Conservation (phyloP, 2,797 vertebrate species). For the Sebastiscus tertius region DNA sequence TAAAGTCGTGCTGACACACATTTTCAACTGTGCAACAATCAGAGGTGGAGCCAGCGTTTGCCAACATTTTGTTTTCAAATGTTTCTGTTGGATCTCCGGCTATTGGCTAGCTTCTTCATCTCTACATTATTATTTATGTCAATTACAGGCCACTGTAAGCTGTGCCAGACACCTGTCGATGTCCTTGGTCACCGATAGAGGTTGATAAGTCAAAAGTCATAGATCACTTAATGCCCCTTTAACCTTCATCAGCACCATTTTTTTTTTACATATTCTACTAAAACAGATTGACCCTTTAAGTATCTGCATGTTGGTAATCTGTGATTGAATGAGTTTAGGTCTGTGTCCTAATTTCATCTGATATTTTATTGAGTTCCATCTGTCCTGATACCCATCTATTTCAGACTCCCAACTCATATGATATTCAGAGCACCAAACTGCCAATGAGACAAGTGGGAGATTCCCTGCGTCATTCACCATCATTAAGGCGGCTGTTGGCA, state of each 20-base stretch:
- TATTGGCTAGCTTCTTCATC: constrained; percentile 30
- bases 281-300: constrained; percentile 22
- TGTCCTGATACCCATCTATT: constrained; percentile 42
- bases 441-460: constrained; percentile 49
- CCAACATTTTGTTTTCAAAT: background rate
- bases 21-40: background rate
- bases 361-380: constrained; percentile 58
- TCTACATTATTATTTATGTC: constrained; percentile 56
- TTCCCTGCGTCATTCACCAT: constrained; percentile 46
- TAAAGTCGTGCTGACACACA: background rate
- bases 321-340: constrained; percentile 29
- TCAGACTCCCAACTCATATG: constrained; percentile 45
- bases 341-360: constrained; percentile 53
- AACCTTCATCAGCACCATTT: constrained; percentile 51
- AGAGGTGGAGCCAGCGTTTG: background rate
- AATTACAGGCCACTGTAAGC: constrained; percentile 60
- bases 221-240: constrained; percentile 39
- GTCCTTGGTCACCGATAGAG: constrained; percentile 60
- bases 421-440: constrained; percentile 57
- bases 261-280: constrained; percentile 25
- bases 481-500: constrained; percentile 39
- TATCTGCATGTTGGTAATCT: constrained; percentile 44
- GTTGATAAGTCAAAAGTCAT: constrained; percentile 58
- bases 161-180: constrained; percentile 56
- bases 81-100: constrained; percentile 31